Conservation (phyloP, 2,888 invertebrate species). For the Fragum sueziense region DNA sequence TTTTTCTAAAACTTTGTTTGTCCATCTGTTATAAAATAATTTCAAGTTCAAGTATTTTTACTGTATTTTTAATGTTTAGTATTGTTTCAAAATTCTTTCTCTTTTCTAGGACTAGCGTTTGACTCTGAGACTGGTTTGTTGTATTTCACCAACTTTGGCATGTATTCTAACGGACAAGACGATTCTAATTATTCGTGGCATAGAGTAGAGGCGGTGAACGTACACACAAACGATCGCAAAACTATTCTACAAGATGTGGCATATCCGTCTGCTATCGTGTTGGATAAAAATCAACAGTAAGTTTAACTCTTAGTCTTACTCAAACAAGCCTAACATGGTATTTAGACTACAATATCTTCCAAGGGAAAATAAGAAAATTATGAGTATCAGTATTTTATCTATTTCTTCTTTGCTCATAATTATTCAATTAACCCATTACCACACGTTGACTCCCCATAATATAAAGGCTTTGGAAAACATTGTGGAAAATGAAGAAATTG, state of each 20-base stretch:
- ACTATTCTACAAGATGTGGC: constrained; percentile 66
- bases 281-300: constrained; percentile 64
- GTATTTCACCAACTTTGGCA: constrained; percentile 77
- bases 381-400: too few relatives aligned
- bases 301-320: too few relatives aligned
- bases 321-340: too few relatives aligned
- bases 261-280: constrained; percentile 68
- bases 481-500: background rate
- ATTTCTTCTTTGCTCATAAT: too few relatives aligned
- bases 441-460: too few relatives aligned
- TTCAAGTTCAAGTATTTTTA: background rate
- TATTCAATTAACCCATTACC: too few relatives aligned
- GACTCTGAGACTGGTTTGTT: constrained; percentile 70
- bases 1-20: too few relatives aligned
- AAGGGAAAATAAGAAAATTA: too few relatives aligned
- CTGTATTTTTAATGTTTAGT: background rate
- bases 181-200: constrained; percentile 73
- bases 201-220: constrained; percentile 72
- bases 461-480: too few relatives aligned
- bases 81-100: background rate
- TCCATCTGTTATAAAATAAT: too few relatives aligned
- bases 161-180: constrained; percentile 64
- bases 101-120: constrained; percentile 69
- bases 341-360: too few relatives aligned
- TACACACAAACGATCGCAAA: constrained; percentile 64